These are phyloP conservation scores for Artemia sinica DNA, from an alignment of 2,888 invertebrate species.

Conservation along the genomic window DNA sequence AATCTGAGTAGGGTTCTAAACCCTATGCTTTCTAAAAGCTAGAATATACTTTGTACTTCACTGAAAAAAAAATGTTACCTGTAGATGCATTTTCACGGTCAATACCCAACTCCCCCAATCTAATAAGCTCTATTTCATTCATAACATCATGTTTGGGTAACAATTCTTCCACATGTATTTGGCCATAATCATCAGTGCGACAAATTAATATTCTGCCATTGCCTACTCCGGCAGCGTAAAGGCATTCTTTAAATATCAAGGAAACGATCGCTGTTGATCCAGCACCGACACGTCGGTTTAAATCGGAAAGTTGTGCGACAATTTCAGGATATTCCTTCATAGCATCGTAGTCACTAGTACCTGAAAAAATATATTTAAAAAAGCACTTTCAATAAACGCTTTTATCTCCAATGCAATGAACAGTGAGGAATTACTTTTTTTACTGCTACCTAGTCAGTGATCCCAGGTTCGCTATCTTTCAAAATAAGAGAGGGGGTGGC, in stretches of 20 bases:
- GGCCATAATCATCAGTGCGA: slow-evolving; percentile 54
- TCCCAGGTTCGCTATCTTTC: too few relatives aligned
- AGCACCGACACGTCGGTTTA: slow-evolving; percentile 58
- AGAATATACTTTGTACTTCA: too few relatives aligned
- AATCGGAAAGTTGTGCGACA: slow-evolving; percentile 48
- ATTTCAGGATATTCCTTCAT: slow-evolving; percentile 40
- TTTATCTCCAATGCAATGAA: too few relatives aligned
- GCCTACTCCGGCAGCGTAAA: slow-evolving; percentile 77
- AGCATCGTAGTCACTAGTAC: slow-evolving; percentile 43
- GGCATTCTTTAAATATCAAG: slow-evolving; percentile 51
- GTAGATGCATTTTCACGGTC: slow-evolving; percentile 49
- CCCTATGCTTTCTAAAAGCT: too few relatives aligned
- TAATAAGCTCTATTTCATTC: slow-evolving; percentile 64
- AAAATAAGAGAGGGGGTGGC: too few relatives aligned
- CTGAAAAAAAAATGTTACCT: slow-evolving; percentile 34
- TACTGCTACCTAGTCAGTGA: too few relatives aligned
- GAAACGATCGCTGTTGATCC: slow-evolving; percentile 69
- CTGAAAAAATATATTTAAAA: slow-evolving; percentile 26
- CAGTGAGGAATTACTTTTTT: too few relatives aligned
- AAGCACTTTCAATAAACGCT: too few relatives aligned
- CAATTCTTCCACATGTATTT: slow-evolving; percentile 57
- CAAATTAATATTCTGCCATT: slow-evolving; percentile 62
- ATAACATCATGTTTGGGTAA: slow-evolving; percentile 65
- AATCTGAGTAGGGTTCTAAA: too few relatives aligned
- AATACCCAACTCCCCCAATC: slow-evolving; percentile 56